phyloP scores from a whole-genome alignment of 2,113 vertebrate species.

The Laterallus jamaicensis region DNA sequence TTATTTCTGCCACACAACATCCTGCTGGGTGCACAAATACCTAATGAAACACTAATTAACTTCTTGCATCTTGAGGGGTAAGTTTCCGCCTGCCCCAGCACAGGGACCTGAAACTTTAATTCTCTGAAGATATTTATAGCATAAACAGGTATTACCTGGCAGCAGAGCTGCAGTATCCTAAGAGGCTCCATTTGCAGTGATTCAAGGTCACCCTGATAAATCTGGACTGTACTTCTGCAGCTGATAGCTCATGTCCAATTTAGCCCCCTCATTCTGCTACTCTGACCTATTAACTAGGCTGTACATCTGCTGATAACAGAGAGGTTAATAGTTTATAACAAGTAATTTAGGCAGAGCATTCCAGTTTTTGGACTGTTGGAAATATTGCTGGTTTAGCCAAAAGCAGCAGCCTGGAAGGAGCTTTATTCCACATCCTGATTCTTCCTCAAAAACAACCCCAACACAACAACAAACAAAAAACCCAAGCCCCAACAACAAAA shows the following conservation, averaged over 20 bases:
- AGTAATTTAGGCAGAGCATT: background rate
- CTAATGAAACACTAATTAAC: slow-evolving; percentile 45
- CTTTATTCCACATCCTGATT: background rate
- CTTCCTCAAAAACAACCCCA: background rate
- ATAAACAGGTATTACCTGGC: slow-evolving; percentile 68
- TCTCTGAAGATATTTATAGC: slow-evolving; percentile 59
- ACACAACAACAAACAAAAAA: background rate
- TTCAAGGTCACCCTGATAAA: slow-evolving; percentile 71
- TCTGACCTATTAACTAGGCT: slow-evolving; percentile 29
- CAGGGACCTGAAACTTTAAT: slow-evolving; percentile 15
- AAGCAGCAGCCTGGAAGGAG: background rate
- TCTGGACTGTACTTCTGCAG: slow-evolving; percentile 56
- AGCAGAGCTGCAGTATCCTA: slow-evolving; percentile 65
- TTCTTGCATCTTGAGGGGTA: slow-evolving; percentile 5
- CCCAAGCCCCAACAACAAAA: background rate
- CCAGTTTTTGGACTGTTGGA: background rate
- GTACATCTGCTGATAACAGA: background rate
- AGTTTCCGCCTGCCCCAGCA: background rate
- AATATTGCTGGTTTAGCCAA: background rate
- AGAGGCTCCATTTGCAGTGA: slow-evolving; percentile 63
- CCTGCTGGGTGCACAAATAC: background rate
- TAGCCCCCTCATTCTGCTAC: slow-evolving; percentile 44
- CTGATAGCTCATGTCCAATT: slow-evolving; percentile 27
- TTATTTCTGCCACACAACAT: slow-evolving; percentile 12
- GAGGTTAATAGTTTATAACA: background rate